phyloP scores from a whole-genome alignment of 23 tunicate species.

The Styela plicata region DNA sequence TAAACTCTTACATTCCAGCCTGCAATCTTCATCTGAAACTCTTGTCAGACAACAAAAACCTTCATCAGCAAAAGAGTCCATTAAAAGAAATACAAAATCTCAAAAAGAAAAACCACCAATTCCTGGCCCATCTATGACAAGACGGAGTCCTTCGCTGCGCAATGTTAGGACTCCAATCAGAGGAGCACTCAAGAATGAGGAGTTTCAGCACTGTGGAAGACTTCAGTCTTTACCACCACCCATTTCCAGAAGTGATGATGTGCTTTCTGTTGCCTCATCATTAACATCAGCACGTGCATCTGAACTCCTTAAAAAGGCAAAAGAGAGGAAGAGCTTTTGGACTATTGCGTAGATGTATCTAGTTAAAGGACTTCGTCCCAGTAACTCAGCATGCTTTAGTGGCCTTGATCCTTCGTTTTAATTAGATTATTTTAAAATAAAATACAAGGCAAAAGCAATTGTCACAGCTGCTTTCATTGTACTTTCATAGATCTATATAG shows the following conservation, averaged over 20 bases:
- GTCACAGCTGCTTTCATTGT: too few relatives aligned
- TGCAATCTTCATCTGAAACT: neutral
- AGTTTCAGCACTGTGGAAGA: slow-evolving; percentile 79
- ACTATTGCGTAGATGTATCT: slow-evolving; percentile 12
- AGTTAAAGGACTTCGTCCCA: too few relatives aligned
- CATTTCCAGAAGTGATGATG: slow-evolving; percentile 20
- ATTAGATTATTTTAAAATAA: too few relatives aligned
- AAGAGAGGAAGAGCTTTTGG: slow-evolving; percentile 75
- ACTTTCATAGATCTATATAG: too few relatives aligned
- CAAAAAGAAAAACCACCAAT: neutral
- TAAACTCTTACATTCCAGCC: slow-evolving; percentile 4
- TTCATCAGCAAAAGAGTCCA: neutral
- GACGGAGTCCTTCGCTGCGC: neutral
- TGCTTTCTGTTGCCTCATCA: slow-evolving; percentile 48
- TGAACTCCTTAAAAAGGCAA: slow-evolving; percentile 57
- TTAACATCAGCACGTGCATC: slow-evolving; percentile 56
- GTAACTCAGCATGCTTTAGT: too few relatives aligned
- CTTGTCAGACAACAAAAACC: neutral
- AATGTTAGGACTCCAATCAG: slow-evolving; percentile 59
- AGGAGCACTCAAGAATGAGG: slow-evolving; percentile 65
- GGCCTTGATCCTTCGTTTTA: too few relatives aligned
- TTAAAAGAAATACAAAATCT: neutral
- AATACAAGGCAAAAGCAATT: too few relatives aligned
- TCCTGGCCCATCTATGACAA: neutral
- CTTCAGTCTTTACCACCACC: neutral